A percentile compares a stretch with the other conserved stretches of the same genome.
Conservation (phyloP, 1,140 invertebrate species). For the Trichoplusia ni region DNA sequence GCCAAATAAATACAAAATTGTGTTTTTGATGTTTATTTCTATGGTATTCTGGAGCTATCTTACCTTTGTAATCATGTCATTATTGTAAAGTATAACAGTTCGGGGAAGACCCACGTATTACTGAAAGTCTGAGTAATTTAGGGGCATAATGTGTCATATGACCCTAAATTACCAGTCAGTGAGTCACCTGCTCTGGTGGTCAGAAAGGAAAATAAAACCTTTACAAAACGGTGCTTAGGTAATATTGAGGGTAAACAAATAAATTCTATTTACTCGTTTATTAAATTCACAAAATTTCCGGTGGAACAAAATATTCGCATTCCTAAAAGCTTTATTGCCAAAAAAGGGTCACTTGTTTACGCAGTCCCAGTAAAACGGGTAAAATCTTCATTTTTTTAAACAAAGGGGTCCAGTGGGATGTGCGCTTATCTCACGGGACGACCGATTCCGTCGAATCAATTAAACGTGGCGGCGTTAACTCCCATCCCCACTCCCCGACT, state of each 20-base stretch:
- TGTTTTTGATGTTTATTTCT: no score
- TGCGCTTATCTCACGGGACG: conserved; percentile 38
- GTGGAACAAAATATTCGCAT: conserved; percentile 40
- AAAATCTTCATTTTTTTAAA: conserved; percentile 50
- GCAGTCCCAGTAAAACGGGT: conserved; percentile 31
- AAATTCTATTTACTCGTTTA: conserved; percentile 29
- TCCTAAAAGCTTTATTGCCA: conserved; percentile 42
- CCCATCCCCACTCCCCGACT: neutral
- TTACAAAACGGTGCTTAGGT: neutral
- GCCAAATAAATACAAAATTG: conserved; percentile 14
- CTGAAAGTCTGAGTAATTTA: no score
- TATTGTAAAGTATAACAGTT: no score
- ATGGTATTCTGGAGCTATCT: no score
- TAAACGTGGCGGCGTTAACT: conserved; percentile 40
- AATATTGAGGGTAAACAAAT: conserved; percentile 8
- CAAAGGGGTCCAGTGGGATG: conserved; percentile 42
- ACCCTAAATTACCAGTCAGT: no score
- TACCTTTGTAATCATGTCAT: no score
- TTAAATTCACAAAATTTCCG: conserved; percentile 28
- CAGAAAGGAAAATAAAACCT: neutral
- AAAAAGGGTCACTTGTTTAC: conserved; percentile 47
- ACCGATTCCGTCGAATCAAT: conserved; percentile 38
- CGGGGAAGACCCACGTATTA: no score
- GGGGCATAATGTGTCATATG: no score
- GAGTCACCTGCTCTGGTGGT: no score